These are phyloP conservation scores for Drosophila anomelani DNA, from an alignment of 2,888 invertebrate genomes.

Conservation along the genomic window DNA sequence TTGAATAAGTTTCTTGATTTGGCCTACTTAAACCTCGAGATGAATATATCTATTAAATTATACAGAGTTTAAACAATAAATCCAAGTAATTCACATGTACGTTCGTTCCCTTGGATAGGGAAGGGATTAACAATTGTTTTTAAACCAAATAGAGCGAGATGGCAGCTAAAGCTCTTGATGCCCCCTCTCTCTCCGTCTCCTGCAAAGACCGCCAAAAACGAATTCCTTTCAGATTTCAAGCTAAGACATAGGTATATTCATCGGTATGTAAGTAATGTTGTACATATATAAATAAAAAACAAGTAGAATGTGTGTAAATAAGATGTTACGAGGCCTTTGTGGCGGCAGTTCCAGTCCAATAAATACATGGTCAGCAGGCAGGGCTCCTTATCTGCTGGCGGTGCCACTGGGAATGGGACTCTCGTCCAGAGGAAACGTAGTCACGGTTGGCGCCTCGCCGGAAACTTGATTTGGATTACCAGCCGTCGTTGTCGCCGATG, in stretches of 20 bases:
- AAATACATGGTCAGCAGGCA: conserved; percentile 3
- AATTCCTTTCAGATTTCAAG: not conserved
- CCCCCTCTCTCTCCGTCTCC: conserved; percentile 3
- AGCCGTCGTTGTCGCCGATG: conserved; percentile 71
- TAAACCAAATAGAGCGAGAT: conserved; percentile 3
- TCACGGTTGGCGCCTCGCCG: not conserved
- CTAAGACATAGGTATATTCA: conserved; percentile 25
- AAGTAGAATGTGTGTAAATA: conserved; percentile 59
- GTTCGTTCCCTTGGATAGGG: not conserved
- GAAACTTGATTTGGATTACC: conserved; percentile 4
- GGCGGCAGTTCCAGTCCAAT: conserved; percentile 25
- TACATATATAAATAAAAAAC: conserved; percentile 55
- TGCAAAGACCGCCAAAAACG: conserved; percentile 21
- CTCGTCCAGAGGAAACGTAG: not conserved
- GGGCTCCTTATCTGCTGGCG: conserved; percentile 37
- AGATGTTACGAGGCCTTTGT: conserved; percentile 7
- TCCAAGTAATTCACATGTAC: too few species aligned
- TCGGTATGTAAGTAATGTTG: conserved; percentile 24
- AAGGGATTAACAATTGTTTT: not conserved
- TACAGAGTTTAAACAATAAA: not conserved
- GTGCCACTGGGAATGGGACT: conserved; percentile 29
- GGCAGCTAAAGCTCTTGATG: not conserved
- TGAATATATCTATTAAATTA: not conserved
- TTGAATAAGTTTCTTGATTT: not conserved
- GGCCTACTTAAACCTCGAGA: not conserved